Base-by-base conservation (phyloP, 1,140 invertebrate genomes). In the Drosophila oshimai region DNA sequence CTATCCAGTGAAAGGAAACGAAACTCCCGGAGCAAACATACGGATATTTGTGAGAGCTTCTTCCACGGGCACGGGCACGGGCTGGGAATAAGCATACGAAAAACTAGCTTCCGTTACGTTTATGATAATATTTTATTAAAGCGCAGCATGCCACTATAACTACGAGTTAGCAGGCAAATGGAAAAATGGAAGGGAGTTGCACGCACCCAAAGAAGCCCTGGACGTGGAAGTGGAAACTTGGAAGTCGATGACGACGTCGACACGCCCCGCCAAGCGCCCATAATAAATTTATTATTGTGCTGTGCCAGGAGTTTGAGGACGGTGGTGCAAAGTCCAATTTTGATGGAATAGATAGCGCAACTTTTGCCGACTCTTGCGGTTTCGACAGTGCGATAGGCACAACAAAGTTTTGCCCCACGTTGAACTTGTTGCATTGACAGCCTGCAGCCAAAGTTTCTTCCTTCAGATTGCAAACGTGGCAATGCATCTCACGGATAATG, bases 81-180 rank as follows among this genome's bases (percentile, higher is more conserved):
- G 28, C 71, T 58, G 26, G 73, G 69, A 70, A 71, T 71, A 78
- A 84, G 74, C 80, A 86, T 86, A 84, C 81, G 76, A 87, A 76
- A 87, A 87, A 76, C 81, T 87, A 81, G 84, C 81, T 74, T 70
- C 57, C 76, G 68, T 87, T 81, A 68, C 81, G 81, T 74, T 87
- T 86, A 86, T 88, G 72, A 86, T 86, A 86, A 86, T 86, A 86
- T 86, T 87, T 86, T 86, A 86, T 86, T 86, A 76, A 87, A 74
- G 71, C 70, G 58, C 71, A 65, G 70, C 58, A 74, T 65, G 58
- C 58, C 69, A 73, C 70, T 64, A 62, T 51, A 73, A 64, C 46
- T 46, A 42, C 28, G 49, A 44, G 65, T 69, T 55, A 37, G 41
- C 47, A 26, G 50, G 37, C 31, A 22, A 31, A 65, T 33, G 41